Percentiles rank a stretch among this genome's conserved stretches.
Evolutionary conservation across 2,888 invertebrate genomes (phyloP).

Genomic region (Apotomis capreana): DNA sequence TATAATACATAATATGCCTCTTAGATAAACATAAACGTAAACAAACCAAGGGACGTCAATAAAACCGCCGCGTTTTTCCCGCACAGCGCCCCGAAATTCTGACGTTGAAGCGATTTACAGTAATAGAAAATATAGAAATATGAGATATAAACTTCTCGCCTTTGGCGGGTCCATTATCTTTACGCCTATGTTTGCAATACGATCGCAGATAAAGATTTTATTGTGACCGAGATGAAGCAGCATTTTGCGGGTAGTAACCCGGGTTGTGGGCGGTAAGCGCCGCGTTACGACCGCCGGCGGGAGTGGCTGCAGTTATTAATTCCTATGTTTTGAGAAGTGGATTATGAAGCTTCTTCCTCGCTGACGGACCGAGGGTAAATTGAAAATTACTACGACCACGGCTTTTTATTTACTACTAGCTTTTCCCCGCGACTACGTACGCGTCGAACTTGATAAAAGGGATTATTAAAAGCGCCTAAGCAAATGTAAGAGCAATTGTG

Average conservation of each 20-base stretch:
- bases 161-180: slow-evolving; percentile 40
- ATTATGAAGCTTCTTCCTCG: background rate
- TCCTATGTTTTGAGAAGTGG: background rate
- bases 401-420: no score
- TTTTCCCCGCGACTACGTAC: no score
- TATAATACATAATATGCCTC: no score
- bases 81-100: slow-evolving; percentile 15
- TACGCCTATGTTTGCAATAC: slow-evolving; percentile 35
- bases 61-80: slow-evolving; percentile 7
- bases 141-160: slow-evolving; percentile 42
- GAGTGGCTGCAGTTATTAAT: slow-evolving; percentile 8
- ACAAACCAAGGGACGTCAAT: no score
- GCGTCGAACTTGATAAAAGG: no score
- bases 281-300: slow-evolving; percentile 11
- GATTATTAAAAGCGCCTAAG: no score
- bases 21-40: background rate
- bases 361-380: no score
- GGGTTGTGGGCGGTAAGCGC: slow-evolving; percentile 26
- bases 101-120: slow-evolving; percentile 40
- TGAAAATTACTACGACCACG: no score
- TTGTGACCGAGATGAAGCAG: slow-evolving; percentile 34
- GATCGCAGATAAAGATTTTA: slow-evolving; percentile 41
- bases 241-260: slow-evolving; percentile 30
- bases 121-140: slow-evolving; percentile 43
- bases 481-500: no score